phyloP scores from a whole-genome alignment of 2,797 vertebrate species.

The Urophycis tenuis region DNA sequence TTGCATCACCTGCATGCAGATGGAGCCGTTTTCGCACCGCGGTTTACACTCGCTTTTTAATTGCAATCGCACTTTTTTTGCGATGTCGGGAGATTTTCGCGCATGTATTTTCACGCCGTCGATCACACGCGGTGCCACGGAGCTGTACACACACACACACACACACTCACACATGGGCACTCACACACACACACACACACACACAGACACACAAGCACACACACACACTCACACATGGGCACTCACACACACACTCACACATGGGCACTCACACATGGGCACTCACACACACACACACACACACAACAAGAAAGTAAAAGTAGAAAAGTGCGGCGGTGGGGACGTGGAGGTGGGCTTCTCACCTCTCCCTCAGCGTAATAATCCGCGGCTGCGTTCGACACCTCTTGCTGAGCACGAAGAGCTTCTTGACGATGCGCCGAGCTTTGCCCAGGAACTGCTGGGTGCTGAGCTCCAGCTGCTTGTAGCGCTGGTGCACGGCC shows the following conservation, averaged over 20 bases:
- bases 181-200: no score
- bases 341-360: slow-evolving; percentile 57
- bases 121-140: not conserved
- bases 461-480: slow-evolving; percentile 83
- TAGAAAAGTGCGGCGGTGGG: not conserved
- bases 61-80: slow-evolving; percentile 35
- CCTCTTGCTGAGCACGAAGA: slow-evolving; percentile 93
- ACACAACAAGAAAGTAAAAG: not conserved
- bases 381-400: slow-evolving; percentile 87
- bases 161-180: not conserved
- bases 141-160: not conserved
- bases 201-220: not conserved
- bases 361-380: slow-evolving; percentile 87
- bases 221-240: not conserved
- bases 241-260: not conserved
- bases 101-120: slow-evolving; percentile 25
- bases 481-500: slow-evolving; percentile 84
- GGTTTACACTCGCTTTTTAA: slow-evolving; percentile 38
- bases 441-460: slow-evolving; percentile 86
- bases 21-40: slow-evolving; percentile 45
- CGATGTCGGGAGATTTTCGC: slow-evolving; percentile 8
- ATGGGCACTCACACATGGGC: not conserved
- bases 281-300: not conserved
- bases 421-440: slow-evolving; percentile 82
- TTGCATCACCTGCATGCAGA: slow-evolving; percentile 5